Evolutionary conservation across 2,888 invertebrate species (phyloP), one percentile per base, ranked within the genome.

Genomic region (Platynereis dumerilii): DNA sequence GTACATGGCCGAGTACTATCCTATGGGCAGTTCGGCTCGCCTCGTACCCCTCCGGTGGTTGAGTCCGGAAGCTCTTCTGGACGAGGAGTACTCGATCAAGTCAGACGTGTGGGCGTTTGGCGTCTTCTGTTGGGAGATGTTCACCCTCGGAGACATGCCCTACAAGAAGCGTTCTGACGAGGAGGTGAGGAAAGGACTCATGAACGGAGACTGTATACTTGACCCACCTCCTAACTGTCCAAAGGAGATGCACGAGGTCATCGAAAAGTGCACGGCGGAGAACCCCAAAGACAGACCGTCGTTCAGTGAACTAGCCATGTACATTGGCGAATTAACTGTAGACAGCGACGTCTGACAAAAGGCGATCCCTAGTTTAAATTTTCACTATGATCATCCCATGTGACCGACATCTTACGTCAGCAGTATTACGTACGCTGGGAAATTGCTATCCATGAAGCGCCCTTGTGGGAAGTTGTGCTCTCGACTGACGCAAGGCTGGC

Each of bases 71-170:
- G 94, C 94, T 1, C 91, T 94, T 0, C 87, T 91, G 72, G 95
- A 96, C 76, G 93, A 93, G 65, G 94, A 95, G 69, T 94, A 90
- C 83, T 94, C 95, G 17, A 92, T 92, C 53, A 95, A 95, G 82
- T 94, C 94, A 77, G 96, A 96, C 84, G 92, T 94, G 0, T 96
- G 94, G 86, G 91, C 95, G 73, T 96, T 91, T 80, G 94, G 92
- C 0, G 92, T 92, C 24, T 88, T 94, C 17, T 88, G 93, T 26
- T 95, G 94, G 94, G 96, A 96, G 86, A 90, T 96, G 70, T 91
- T 92, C 82, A 88, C 89, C 72, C 89, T 91, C 79, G 92, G 91
- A 17, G 91, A 91, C 74, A 80, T 92, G 73, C 93, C 93, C 0
- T 90, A 92, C 78, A 88, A 89, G 17, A 90, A 91, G 74, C 83